These are phyloP conservation scores for Pachyseris speciosa DNA, from an alignment of 64 coral and sea anemone species.

Conservation along the genomic window DNA sequence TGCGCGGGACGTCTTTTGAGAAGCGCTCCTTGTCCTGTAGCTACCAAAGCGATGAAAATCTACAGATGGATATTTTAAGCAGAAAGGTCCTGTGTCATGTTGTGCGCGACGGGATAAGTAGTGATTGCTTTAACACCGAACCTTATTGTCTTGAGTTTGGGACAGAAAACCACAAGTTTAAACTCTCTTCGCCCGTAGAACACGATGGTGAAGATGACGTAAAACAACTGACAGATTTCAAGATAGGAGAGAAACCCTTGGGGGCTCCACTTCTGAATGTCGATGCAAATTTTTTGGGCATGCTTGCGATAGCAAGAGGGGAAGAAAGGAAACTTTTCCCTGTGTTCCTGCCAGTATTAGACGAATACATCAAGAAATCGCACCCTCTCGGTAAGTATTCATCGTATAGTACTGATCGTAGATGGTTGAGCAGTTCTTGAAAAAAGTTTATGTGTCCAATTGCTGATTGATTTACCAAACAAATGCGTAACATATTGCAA, in stretches of 20 bases:
- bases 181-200: neutral
- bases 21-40: neutral
- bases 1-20: neutral
- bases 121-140: neutral
- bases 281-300: neutral
- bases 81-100: conserved; percentile 18
- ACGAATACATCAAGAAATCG: neutral
- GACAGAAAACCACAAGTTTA: neutral
- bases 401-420: no score
- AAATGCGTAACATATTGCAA: no score
- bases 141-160: neutral
- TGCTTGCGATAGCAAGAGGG: neutral
- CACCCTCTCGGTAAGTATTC: neutral
- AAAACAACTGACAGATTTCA: neutral
- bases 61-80: neutral
- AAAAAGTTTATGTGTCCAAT: no score
- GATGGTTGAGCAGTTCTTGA: no score
- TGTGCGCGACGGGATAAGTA: neutral
- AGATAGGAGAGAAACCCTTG: neutral
- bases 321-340: neutral
- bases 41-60: neutral
- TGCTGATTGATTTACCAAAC: no score
- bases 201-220: neutral
- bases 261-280: neutral
- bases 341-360: neutral